phyloP scores from a whole-genome alignment of 2,888 invertebrate genomes.

The Dusona sp. region DNA sequence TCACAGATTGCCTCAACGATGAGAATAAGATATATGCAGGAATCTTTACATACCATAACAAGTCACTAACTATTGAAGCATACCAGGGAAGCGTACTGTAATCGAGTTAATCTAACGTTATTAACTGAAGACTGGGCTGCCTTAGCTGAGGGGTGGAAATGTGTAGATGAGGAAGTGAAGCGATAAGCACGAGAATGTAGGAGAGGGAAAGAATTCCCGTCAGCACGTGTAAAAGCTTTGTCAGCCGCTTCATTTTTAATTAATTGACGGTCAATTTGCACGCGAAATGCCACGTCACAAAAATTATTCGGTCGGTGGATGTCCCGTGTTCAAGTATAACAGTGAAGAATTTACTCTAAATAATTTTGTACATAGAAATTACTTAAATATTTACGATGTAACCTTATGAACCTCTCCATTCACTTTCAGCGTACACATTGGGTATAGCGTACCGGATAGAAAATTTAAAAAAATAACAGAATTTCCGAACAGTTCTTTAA shows the following conservation, averaged over 20 bases:
- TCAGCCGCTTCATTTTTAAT: conserved; percentile 80
- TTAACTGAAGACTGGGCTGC: conserved; percentile 82
- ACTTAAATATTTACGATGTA: background rate
- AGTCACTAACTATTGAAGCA: conserved; percentile 78
- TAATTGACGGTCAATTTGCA: conserved; percentile 82
- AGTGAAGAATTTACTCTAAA: background rate
- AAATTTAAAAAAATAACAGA: no score
- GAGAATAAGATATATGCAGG: conserved; percentile 52
- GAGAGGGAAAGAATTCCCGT: conserved; percentile 64
- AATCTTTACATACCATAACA: conserved; percentile 74
- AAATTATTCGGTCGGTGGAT: conserved; percentile 31
- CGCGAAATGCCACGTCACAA: conserved; percentile 70
- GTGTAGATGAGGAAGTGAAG: conserved; percentile 61
- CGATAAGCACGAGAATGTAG: conserved; percentile 39
- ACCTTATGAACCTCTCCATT: background rate
- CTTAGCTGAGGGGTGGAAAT: conserved; percentile 75
- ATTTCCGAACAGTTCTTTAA: no score
- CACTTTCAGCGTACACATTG: no score
- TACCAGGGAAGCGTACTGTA: conserved; percentile 75
- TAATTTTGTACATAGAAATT: background rate
- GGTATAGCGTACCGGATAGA: no score
- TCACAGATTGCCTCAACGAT: background rate
- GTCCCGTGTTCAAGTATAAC: conserved; percentile 1
- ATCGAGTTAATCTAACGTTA: conserved; percentile 82
- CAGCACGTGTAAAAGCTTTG: conserved; percentile 75